Percentiles rank a stretch among this genome's conserved stretches.
These are phyloP conservation scores for Neoitamus cyanurus DNA, from an alignment of 2,888 invertebrate species.

Conservation along the genomic window DNA sequence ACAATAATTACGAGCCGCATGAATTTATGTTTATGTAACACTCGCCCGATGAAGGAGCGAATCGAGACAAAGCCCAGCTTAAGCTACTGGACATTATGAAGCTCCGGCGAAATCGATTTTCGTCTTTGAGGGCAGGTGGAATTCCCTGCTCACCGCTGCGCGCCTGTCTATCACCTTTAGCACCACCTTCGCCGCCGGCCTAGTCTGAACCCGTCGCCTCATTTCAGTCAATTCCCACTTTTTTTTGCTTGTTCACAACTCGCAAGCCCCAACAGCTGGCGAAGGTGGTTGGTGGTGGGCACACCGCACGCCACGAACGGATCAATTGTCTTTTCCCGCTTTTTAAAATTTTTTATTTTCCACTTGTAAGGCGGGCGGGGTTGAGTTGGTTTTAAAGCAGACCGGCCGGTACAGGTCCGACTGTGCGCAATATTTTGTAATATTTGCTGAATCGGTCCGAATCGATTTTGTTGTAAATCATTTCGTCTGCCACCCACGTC, in stretches of 20 bases:
- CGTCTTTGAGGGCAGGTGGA: conserved; percentile 9
- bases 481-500: background rate
- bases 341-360: background rate
- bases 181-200: background rate
- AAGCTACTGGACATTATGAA: background rate
- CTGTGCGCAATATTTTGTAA: background rate
- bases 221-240: background rate
- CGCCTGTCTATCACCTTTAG: background rate
- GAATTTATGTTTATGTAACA: conserved; percentile 29
- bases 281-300: background rate
- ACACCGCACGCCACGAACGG: background rate
- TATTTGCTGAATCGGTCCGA: conserved; percentile 3
- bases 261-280: background rate
- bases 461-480: conserved; percentile 23
- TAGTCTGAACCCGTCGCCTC: background rate
- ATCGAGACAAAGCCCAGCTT: background rate
- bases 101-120: conserved; percentile 11
- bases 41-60: background rate
- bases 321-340: conserved; percentile 18
- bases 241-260: background rate
- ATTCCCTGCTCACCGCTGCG: background rate
- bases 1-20: conserved; percentile 14
- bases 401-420: background rate
- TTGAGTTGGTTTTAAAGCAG: background rate
- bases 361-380: background rate